Conservation (phyloP, 2,888 invertebrate genomes). For the Tethea ocularis region DNA sequence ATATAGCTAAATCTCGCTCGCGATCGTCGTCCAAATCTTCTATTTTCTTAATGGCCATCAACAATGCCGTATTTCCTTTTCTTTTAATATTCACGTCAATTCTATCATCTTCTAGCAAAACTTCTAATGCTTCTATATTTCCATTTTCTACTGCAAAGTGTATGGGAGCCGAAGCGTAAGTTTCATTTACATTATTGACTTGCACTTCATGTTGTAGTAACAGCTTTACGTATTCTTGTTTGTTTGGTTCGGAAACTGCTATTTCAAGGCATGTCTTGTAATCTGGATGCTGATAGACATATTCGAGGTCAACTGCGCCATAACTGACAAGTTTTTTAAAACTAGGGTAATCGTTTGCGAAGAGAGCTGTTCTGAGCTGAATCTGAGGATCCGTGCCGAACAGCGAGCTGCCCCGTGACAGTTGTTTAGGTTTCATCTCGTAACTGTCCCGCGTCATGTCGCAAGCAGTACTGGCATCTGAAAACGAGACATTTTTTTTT, state of each 20-base stretch:
- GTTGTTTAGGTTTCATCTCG: conserved; percentile 73
- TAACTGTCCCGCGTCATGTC: conserved; percentile 74
- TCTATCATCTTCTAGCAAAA: conserved; percentile 72
- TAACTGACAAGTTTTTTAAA: conserved; percentile 78
- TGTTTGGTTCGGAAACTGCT: conserved; percentile 78
- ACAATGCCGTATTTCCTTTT: conserved; percentile 80
- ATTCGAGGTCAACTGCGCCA: conserved; percentile 78
- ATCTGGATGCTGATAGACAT: conserved; percentile 82
- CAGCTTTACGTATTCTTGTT: conserved; percentile 80
- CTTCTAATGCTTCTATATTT: conserved; percentile 72
- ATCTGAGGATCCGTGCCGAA: conserved; percentile 76
- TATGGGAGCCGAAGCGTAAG: conserved; percentile 84
- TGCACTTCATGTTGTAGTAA: conserved; percentile 85
- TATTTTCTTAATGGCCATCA: conserved; percentile 78
- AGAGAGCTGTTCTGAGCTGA: conserved; percentile 78
- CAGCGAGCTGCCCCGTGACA: conserved; percentile 71
- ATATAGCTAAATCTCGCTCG: conserved; percentile 65
- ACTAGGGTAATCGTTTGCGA: conserved; percentile 76
- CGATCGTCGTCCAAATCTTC: conserved; percentile 77
- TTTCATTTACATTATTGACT: conserved; percentile 83
- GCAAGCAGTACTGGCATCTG: conserved; percentile 74
- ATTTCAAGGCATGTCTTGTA: conserved; percentile 85
- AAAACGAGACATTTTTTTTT: conserved; percentile 47
- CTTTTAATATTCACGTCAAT: conserved; percentile 79
- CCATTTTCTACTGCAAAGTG: conserved; percentile 86